Evolutionary conservation across 2,797 vertebrate species (phyloP).

Genomic region (Oreochromis grahami): DNA sequence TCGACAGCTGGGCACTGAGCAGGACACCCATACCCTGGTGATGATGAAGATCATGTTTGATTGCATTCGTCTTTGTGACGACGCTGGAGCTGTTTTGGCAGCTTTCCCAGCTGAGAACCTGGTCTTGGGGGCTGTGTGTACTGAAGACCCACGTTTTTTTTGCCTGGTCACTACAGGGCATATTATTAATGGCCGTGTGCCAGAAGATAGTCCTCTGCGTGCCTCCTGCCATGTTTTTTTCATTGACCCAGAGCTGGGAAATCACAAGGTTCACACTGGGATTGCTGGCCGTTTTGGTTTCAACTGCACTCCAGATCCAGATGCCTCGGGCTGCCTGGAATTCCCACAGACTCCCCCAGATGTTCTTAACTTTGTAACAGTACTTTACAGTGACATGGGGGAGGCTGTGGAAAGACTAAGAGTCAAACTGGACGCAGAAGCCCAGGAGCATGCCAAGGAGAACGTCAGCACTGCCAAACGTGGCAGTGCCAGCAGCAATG

Average conservation of each 20-base stretch:
- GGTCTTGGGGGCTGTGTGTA: constrained; percentile 90
- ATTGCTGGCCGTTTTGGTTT: constrained; percentile 90
- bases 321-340: constrained; percentile 88
- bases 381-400: constrained; percentile 91
- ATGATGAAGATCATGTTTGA: constrained; percentile 93
- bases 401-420: constrained; percentile 88
- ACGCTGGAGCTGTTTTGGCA: constrained; percentile 82
- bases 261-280: constrained; percentile 86
- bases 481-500: constrained; percentile 88
- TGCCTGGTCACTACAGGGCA: constrained; percentile 92
- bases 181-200: constrained; percentile 72
- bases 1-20: constrained; percentile 86
- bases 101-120: constrained; percentile 92
- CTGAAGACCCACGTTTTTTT: constrained; percentile 92
- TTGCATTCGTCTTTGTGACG: constrained; percentile 88
- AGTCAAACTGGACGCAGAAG: constrained; percentile 83
- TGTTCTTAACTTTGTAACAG: constrained; percentile 91
- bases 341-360: constrained; percentile 89
- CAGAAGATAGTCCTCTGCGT: constrained; percentile 78
- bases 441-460: constrained; percentile 80
- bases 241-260: constrained; percentile 90
- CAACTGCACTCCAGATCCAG: constrained; percentile 89
- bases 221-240: constrained; percentile 96
- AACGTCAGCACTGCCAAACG: constrained; percentile 80
- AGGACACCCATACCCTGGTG: constrained; percentile 91